Base-by-base conservation (phyloP, 1,140 invertebrate genomes). In the Heliconius himera region DNA sequence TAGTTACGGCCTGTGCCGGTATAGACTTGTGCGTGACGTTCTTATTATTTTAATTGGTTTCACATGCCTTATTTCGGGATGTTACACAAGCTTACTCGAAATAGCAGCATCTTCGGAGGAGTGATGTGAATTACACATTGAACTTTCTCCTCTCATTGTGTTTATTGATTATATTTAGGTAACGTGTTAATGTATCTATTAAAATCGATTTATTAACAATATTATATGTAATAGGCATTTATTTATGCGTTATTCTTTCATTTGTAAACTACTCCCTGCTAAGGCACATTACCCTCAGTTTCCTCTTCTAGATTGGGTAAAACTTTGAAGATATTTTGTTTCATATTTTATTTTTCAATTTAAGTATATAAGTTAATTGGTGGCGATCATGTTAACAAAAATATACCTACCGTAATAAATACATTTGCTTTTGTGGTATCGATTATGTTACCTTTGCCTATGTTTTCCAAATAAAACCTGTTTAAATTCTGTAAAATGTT, bases 31-130 rank as follows among this genome's bases (percentile, higher is more conserved):
- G 26, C 96, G 96, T 78, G 95, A 97, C 85, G 77, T 96, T 22
- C 77, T 95, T 2, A 94, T 97, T 5, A 95, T 96, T 20, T 22
- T 95, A 1, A 92, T 97, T 73, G 96, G 96, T 2, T 0, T 86
- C 0, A 54, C 82, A 5, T 85, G 82, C 29, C 85, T 92, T 1
- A 74, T 96, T 8, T 77, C 96, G 20, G 96, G 96, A 20, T 87
- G 87, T 54, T 92, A 91, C 72, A 87, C 89, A 11, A 91, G 88
- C 54, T 33, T 90, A 6, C 74, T 91, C n/a, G 91, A 93, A 77
- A 93, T 91, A 60, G 26, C 71, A 33, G 74, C 75, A 13, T 41
- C 74, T 26, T 38, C 54, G 20, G 56, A 76, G 6, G 74, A 76
- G 22, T 51, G 16, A 41, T 70, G 54, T 8, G 54, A 29, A 11